Evolutionary conservation across 1,140 invertebrate genomes (phyloP).

Genomic region (Camponotus floridanus): DNA sequence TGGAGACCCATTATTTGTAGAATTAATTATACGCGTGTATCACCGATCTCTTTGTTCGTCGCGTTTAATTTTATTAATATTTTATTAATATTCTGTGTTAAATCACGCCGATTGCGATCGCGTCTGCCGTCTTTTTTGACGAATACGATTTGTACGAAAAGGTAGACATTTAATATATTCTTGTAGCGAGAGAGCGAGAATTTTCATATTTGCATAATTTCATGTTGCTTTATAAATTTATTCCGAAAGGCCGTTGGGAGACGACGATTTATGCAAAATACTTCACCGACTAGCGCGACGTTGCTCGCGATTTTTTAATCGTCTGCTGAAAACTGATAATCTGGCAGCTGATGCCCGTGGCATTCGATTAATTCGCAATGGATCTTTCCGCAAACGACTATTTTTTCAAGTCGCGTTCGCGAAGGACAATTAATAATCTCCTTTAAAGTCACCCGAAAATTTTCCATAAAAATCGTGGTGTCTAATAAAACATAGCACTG

Average conservation of each 20-base stretch:
- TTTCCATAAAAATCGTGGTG: neutral
- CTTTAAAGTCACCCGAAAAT: neutral
- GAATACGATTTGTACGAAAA: neutral
- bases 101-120: neutral
- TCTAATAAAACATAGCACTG: neutral
- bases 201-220: constrained; percentile 38
- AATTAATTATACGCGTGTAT: constrained; percentile 8
- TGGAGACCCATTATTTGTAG: neutral
- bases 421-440: constrained; percentile 8
- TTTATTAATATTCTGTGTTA: neutral
- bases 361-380: constrained; percentile 33
- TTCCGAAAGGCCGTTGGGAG: neutral
- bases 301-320: constrained; percentile 51
- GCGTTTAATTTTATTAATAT: neutral
- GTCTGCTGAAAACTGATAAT: constrained; percentile 32
- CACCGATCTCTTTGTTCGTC: neutral
- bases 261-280: constrained; percentile 42
- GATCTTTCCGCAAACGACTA: neutral
- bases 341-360: constrained; percentile 15
- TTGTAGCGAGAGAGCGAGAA: neutral
- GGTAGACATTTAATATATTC: constrained; percentile 9
- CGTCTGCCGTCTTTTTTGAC: neutral
- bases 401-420: neutral
- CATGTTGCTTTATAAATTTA: constrained; percentile 45
- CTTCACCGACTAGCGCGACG: constrained; percentile 6